Evolutionary conservation across 2,888 invertebrate genomes (phyloP), one percentile per base, ranked within the genome.

Genomic region (Ceraclea dissimilis): DNA sequence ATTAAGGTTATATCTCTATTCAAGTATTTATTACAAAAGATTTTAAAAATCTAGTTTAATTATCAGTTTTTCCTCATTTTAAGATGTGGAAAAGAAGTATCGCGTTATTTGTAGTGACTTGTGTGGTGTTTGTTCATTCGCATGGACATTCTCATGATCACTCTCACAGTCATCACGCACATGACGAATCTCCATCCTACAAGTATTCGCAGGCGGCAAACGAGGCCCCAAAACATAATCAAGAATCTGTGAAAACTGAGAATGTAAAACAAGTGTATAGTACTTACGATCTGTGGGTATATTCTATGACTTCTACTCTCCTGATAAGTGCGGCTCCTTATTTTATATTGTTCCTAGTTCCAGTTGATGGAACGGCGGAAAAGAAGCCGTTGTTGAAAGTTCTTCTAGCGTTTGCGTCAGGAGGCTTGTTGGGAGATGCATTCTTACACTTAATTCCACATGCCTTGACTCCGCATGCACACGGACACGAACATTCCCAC

Each of bases 361-460:
- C 97, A 0, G 77, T 99, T 54, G 92, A 96, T 67, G 90, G 89
- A 62, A 85, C 85, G 22, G 83, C 86, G 54, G 87, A 90, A 66
- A 88, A 91, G 70, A 84, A 91, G 70, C 89, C 93, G 1, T 75
- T 93, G 39, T 75, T 98, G 6, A 98, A 97, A 75, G 82, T 97
- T 58, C 78, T 96, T 49, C 72, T 96, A 48, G 92, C 93, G 16
- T 96, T 96, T 73, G 96, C 95, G 1, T 93, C 95, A 1, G 94
- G 96, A 46, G 94, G 99, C 48, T 79, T 99, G 13, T 79, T 99
- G 1, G 99, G 99, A 6, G 99, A 99, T 78, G 98, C 99, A 0
- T 99, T 99, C 72, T 80, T 99, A 5, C 99, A 99, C 75, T 78
- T 99, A 62, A 99, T 99, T 68, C 99, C 99, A 1, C 99, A 99